Base-by-base conservation (phyloP, 2,888 invertebrate genomes). In the Leptopilina syphax region DNA sequence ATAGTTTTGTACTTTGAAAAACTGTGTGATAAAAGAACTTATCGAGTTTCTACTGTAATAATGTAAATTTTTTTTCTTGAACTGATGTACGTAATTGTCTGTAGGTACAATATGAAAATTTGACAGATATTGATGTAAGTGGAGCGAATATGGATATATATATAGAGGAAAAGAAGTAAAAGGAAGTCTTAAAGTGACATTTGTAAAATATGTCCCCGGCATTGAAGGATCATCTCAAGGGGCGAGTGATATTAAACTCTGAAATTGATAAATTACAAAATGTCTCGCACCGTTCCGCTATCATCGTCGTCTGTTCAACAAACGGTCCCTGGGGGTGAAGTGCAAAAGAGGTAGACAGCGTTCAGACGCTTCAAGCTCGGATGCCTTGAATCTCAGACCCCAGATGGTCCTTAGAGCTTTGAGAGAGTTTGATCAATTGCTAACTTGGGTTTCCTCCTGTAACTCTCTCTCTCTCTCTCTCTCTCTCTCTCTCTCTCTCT, bases 251-350 rank as follows among this genome's bases (percentile, higher is more conserved):
- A 73, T 73, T 73, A 73, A 73, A 73, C 57, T 73, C 73, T 73
- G 57, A 57, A 60, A 57, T 73, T 73, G 73, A 73, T 73, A 73
- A 73, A 73, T 73, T 73, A 73, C 73, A 60, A 73, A 73, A 73
- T 73, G 73, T 73, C 73, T 73, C 73, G 73, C 73, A 8, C 73
- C 73, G 57, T 73, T 73, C 73, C 57, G 73, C 54, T 73, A 73
- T 73, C 41, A 73, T 73, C 73, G 73, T 73, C 41, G 73, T 54
- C 54, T 73, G 73, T 41, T 73, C 57, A 57, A 73, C 34, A 73
- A 73, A 60, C 57, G 73, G 57, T 73, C 73, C 73, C 73, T 57
- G 73, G 57, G 57, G 73, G 73, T 73, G 54, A 13, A 60, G 57
- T 18, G 73, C 57, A 41, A 73, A 73, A 57, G 73, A 57, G 73